phyloP scores from a whole-genome alignment of 1,140 invertebrate genomes.

The Cryptotermes secundus region DNA sequence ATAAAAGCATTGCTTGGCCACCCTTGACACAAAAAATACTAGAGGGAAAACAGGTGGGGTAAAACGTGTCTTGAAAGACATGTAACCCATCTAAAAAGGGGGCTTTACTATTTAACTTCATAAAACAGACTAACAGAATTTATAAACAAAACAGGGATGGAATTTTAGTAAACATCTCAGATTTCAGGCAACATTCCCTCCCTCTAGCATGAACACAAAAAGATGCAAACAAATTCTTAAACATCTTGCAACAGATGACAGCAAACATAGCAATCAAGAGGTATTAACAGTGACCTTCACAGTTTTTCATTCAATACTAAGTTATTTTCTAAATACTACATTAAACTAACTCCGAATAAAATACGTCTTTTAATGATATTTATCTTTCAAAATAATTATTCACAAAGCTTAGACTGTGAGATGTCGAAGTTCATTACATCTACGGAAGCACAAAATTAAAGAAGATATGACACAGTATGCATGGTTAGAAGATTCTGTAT shows the following conservation, averaged over 20 bases:
- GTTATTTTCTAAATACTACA: not conserved
- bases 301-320: not conserved
- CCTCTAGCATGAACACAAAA: not conserved
- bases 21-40: not conserved
- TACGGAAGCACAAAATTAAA: slow-evolving; percentile 10
- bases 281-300: not conserved
- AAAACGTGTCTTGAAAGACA: not conserved
- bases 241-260: not conserved
- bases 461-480: slow-evolving; percentile 2
- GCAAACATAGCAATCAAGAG: not conserved
- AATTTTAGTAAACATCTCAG: not conserved
- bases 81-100: not conserved
- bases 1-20: not conserved
- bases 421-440: not conserved
- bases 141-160: not conserved
- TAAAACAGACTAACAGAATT: not conserved
- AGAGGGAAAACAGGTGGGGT: not conserved
- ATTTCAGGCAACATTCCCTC: not conserved
- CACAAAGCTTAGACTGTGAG: not conserved
- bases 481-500: slow-evolving; percentile 11
- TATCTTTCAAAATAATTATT: slow-evolving; percentile 11
- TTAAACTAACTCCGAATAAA: not conserved
- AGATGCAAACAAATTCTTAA: not conserved
- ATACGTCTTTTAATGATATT: not conserved
- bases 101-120: not conserved